Base-by-base conservation (phyloP, 1,140 invertebrate genomes). In the Scaptomyza graminum region DNA sequence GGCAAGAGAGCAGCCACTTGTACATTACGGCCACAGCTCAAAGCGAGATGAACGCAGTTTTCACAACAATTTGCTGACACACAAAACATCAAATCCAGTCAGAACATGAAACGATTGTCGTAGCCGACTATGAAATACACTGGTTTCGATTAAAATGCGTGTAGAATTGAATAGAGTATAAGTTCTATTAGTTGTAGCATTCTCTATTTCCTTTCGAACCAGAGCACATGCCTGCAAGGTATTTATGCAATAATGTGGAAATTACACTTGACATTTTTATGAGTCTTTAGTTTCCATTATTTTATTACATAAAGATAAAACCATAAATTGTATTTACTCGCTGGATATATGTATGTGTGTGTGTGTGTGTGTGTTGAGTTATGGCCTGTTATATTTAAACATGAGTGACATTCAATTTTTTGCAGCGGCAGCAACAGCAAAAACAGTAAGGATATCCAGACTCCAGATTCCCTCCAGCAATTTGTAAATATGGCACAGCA, bases 261-360 rank as follows among this genome's bases (percentile, higher is more conserved):
- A n/a, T 28, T 31, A n/a, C n/a, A 34, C 43, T 15, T 43, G 62
- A 11, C 11, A 8, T 34, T 57, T 75, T 76, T 76, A 73, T 81
- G 62, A 55, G 76, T 66, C 46, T 39, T 39, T 70, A 68, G 82
- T 81, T 79, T 82, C 82, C 75, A 83, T 83, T 76, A 83, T 77
- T 79, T 83, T 88, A 88, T 83, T 88, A 89, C 79, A 83, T 77
- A 74, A 78, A 89, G 79, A 88, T 79, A 88, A 88, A 88, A 72
- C 72, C 83, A 88, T 88, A 88, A 88, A 88, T 88, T 88, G 79
- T 83, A 75, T 83, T 82, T 70, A 67, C 82, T 70, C 5, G 52
- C 44, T 22, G 43, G 34, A 31, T 31, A 50, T 28, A 54, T 43
- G 59, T 52, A 22, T 39, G 63, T 47, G 39, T 25, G 31, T 47